Evolutionary conservation across 1,140 invertebrate genomes (phyloP), one percentile per base, ranked within the genome.

Genomic region (Pseudomyrmex flavicornis): DNA sequence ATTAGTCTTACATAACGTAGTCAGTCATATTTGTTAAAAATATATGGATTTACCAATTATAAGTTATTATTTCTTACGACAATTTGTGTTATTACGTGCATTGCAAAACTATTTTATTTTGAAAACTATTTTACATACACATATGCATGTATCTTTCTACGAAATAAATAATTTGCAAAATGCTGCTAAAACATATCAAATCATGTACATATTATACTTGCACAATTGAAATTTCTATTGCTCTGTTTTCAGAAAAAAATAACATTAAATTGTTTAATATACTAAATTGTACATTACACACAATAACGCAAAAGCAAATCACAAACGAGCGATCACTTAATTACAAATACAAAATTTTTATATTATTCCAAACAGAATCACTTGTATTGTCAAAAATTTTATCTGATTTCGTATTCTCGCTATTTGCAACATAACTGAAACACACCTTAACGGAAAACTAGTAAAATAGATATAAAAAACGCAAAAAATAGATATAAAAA

Each of bases 181-280:
- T 26, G 35, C 35, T 35, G 35, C 35, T 7, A 35, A 35, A 35
- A 35, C 7, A 35, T 35, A 35, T 35, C 17, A 8, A 66, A 62
- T 35, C 35, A 50, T 13, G 20, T 35, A 26, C 26, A 35, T 35
- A 35, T 35, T 35, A 35, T 35, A 35, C 35, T 35, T 35, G 26
- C 26, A 35, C 26, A 35, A 35, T 35, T 35, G 4, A 7, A 35
- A 35, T 35, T 35, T 35, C 35, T 35, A 0, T 35, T 35, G 5
- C 5, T 35, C 5, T 35, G 35, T 35, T 7, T 7, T 35, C 35
- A 35, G 9, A 68, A 50, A 7, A 5, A 22, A 17, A 20, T 50
- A 50, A 15, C 22, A 68, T 68, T 50, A 68, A 63, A 44, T 63
- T 63, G 26, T 63, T n/a, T 2, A 35, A 35, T 35, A 35, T 35